Percentiles rank a stretch among this genome's conserved stretches.
Conservation (phyloP, 1,140 invertebrate genomes). For the Diprion similis region DNA sequence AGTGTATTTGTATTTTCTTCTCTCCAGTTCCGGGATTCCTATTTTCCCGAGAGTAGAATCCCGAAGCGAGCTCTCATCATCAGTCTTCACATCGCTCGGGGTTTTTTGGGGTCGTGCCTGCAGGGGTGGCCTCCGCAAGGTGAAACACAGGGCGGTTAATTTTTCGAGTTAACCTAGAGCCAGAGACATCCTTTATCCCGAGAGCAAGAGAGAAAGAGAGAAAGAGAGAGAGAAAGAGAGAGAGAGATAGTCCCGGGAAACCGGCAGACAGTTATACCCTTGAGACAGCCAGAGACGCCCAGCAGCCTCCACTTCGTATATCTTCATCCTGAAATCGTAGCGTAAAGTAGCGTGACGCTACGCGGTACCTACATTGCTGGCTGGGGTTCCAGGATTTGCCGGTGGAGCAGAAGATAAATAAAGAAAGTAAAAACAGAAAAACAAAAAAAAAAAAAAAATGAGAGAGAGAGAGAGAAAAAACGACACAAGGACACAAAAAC, state of each 20-base stretch:
- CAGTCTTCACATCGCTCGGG: too few relatives aligned
- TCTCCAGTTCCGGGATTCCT: too few relatives aligned
- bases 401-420: background rate
- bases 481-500: too few relatives aligned
- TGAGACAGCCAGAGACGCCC: background rate
- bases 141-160: too few relatives aligned
- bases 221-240: background rate
- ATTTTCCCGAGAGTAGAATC: too few relatives aligned
- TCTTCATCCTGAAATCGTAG: background rate
- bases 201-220: too few relatives aligned
- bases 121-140: too few relatives aligned
- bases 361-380: background rate
- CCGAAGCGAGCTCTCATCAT: too few relatives aligned
- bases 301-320: background rate
- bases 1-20: too few relatives aligned
- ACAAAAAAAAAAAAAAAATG: background rate
- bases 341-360: background rate
- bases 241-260: background rate
- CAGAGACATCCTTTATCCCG: background rate
- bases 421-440: background rate
- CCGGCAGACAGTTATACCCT: conserved; percentile 1
- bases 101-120: too few relatives aligned
- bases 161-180: too few relatives aligned
- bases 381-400: background rate
- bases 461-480: background rate